Evolutionary conservation across 1,140 invertebrate species (phyloP), one percentile per base, ranked within the genome.

Genomic region (Bombus polaris): DNA sequence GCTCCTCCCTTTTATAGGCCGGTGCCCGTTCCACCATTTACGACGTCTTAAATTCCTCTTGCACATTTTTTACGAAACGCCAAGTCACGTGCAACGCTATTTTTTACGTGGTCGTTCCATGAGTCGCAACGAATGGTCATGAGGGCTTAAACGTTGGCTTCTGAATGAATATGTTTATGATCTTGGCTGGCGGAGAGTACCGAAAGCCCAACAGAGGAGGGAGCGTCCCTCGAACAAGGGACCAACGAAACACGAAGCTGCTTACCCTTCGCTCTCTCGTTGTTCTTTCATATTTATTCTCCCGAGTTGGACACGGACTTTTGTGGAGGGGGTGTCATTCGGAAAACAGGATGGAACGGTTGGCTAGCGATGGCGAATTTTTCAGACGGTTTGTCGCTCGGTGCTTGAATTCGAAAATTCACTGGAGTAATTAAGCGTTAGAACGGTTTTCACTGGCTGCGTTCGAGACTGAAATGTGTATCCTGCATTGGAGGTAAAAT

Each of bases 151-250:
- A 57, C n/a, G 82, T 37, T 44, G 42, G 42, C 81, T 47, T 28
- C 37, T 42, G 75, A 47, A 84, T 71, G 82, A 84, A 84, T 84
- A 84, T 84, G 82, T 84, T 78, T 84, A 84, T 78, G 82, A 84
- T 78, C 47, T 84, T 77, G 82, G 62, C 75, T 83, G 72, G 42
- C n/a, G 37, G 28, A 78, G 57, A 59, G 57, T 59, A n/a, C 74
- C 53, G 39, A 39, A 74, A 74, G 37, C 37, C 25, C 13, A 13
- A 3, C 59, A 65, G 42, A 13, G 15, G 5, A 22, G 37, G 37
- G 35, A 28, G 25, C 9, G 37, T n/a, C 37, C 15, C 70, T n/a
- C 37, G 71, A 44, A 73, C 28, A 44, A n/a, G 28, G 35, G 22
- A 18, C 65, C 25, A 18, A 53, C 78, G 35, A 74, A 75, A 74